These are phyloP conservation scores for Scotopteryx bipunctaria DNA, from an alignment of 2,888 invertebrate genomes.

Conservation along the genomic window DNA sequence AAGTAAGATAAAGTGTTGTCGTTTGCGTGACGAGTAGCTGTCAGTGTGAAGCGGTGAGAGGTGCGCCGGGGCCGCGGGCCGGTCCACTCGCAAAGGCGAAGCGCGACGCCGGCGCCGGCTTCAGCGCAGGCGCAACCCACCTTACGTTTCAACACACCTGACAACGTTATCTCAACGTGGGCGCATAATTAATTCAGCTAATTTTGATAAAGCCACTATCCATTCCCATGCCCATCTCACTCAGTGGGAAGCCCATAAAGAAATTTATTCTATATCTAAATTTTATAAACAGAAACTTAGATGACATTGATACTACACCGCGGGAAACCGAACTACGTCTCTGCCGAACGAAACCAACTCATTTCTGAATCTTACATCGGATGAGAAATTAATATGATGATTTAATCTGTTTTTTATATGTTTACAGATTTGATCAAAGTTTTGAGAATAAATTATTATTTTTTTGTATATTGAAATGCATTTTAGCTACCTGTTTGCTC, in stretches of 20 bases:
- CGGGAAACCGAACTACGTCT: conserved; percentile 41
- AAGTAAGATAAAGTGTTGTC: no score
- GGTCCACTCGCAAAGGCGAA: conserved; percentile 12
- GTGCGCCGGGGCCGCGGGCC: neutral
- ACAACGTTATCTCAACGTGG: conserved; percentile 28
- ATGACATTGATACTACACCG: conserved; percentile 50
- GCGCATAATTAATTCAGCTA: conserved; percentile 39
- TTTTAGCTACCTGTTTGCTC: conserved; percentile 4
- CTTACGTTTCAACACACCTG: conserved; percentile 21
- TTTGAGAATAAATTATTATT: conserved; percentile 11
- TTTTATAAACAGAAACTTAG: conserved; percentile 48
- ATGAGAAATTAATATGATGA: conserved; percentile 33
- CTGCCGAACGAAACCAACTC: conserved; percentile 13
- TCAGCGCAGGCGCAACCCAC: neutral
- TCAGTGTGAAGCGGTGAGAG: neutral
- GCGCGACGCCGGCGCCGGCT: neutral
- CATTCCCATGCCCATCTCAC: conserved; percentile 40
- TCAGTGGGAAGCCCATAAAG: conserved; percentile 39
- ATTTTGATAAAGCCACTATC: conserved; percentile 40
- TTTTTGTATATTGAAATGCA: conserved; percentile 5
- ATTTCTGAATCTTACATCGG: conserved; percentile 18
- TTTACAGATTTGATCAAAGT: conserved; percentile 19
- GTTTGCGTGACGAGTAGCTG: neutral
- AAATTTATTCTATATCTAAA: conserved; percentile 45
- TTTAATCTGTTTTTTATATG: conserved; percentile 31